Conservation (phyloP, 2,797 vertebrate species). For the Sparidentex hasta region DNA sequence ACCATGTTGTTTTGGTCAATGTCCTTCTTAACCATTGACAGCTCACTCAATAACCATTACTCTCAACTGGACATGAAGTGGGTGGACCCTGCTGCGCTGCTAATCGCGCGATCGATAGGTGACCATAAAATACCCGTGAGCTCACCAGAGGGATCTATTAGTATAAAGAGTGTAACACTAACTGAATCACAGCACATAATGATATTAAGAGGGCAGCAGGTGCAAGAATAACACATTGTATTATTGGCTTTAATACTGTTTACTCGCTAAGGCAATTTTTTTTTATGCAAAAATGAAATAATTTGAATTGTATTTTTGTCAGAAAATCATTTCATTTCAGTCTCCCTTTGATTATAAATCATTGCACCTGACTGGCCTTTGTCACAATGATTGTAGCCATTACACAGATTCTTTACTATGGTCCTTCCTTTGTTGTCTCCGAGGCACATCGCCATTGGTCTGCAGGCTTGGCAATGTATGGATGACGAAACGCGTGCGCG, state of each 20-base stretch:
- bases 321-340: not conserved
- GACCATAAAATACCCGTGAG: constrained; percentile 78
- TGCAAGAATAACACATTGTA: constrained; percentile 13
- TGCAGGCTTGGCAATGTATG: constrained; percentile 67
- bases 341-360: constrained; percentile 1
- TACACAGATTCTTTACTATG: constrained; percentile 38
- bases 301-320: constrained; percentile 4
- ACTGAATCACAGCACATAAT: constrained; percentile 58
- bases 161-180: constrained; percentile 56
- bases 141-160: constrained; percentile 64
- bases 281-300: not conserved
- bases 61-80: constrained; percentile 75
- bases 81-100: constrained; percentile 68
- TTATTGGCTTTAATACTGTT: not conserved
- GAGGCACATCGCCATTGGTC: constrained; percentile 55
- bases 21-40: constrained; percentile 73
- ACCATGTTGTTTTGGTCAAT: constrained; percentile 65
- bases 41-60: constrained; percentile 82
- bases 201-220: constrained; percentile 33
- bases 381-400: constrained; percentile 55
- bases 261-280: not conserved
- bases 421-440: constrained; percentile 75
- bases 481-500: constrained; percentile 63
- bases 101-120: constrained; percentile 81
- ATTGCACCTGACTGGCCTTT: constrained; percentile 35